Evolutionary conservation across 2,888 invertebrate species (phyloP).

Genomic region (Microctonus hyperodae): DNA sequence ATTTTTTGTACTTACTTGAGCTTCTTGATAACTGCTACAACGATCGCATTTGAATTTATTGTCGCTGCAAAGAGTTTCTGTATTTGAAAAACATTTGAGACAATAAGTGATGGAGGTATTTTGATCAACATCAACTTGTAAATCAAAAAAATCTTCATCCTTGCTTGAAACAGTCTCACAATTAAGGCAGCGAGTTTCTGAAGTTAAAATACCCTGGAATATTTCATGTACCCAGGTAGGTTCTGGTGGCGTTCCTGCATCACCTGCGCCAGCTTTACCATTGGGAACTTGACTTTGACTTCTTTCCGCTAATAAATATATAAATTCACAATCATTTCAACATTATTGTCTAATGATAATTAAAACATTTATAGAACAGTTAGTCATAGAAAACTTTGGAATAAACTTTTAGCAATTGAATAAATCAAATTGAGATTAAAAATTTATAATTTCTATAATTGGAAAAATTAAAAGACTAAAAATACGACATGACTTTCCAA

Average conservation of each 20-base stretch:
- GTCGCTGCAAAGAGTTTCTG: slow-evolving; percentile 97
- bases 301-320: slow-evolving; percentile 71
- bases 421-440: too few relatives aligned
- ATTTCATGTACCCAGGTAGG: slow-evolving; percentile 99
- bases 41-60: slow-evolving; percentile 99
- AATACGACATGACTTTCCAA: too few relatives aligned
- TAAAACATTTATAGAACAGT: too few relatives aligned
- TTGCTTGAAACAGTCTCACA: slow-evolving; percentile 99
- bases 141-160: slow-evolving; percentile 98
- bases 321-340: too few relatives aligned
- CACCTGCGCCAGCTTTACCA: slow-evolving; percentile 64
- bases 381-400: too few relatives aligned
- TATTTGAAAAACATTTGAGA: slow-evolving; percentile 96
- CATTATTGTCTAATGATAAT: too few relatives aligned
- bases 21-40: slow-evolving; percentile 99
- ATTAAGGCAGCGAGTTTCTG: slow-evolving; percentile 98
- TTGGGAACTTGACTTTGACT: slow-evolving; percentile 72
- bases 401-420: too few relatives aligned
- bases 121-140: slow-evolving; percentile 99
- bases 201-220: slow-evolving; percentile 98
- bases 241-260: slow-evolving; percentile 73
- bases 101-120: slow-evolving; percentile 99
- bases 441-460: too few relatives aligned
- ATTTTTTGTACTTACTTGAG: slow-evolving; percentile 69
- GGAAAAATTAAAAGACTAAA: too few relatives aligned